Percentiles rank a stretch among this genome's conserved stretches.
Evolutionary conservation across 2,888 invertebrate species (phyloP).

Genomic region (Tenthredo distinguenda): DNA sequence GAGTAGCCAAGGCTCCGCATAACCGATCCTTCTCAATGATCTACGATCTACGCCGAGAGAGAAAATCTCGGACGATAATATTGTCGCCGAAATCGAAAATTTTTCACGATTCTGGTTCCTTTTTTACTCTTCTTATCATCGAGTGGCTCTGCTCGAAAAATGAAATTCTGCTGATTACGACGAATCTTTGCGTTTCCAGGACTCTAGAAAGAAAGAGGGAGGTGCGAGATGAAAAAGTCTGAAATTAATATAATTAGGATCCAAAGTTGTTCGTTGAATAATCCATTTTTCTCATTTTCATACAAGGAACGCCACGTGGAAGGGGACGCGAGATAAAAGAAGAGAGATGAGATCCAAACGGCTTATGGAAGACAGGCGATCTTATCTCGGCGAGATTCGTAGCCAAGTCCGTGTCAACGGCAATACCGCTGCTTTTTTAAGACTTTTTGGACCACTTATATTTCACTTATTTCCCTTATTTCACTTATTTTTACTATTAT

Average conservation of each 20-base stretch:
- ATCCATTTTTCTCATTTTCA: background rate
- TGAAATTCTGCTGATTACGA: too few species aligned
- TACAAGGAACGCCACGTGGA: background rate
- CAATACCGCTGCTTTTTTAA: slow-evolving; percentile 3
- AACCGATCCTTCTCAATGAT: slow-evolving; percentile 5
- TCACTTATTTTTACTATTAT: slow-evolving; percentile 18
- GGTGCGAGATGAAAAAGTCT: too few species aligned
- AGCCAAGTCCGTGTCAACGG: slow-evolving; percentile 45
- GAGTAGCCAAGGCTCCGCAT: background rate
- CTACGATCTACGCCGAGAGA: background rate
- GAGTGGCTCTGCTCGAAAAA: too few species aligned
- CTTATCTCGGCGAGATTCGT: slow-evolving; percentile 20
- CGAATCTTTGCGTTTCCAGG: background rate
- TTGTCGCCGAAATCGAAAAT: background rate
- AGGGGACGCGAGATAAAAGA: background rate
- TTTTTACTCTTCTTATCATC: too few species aligned
- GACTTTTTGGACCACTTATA: slow-evolving; percentile 22
- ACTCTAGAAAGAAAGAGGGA: too few species aligned
- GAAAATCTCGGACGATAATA: background rate
- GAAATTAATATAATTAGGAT: too few species aligned
- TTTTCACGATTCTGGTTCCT: background rate
- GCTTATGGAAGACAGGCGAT: slow-evolving; percentile 36
- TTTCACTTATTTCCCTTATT: slow-evolving; percentile 26
- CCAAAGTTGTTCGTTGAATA: too few species aligned
- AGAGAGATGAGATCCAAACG: slow-evolving; percentile 27